phyloP scores from a whole-genome alignment of 2,888 invertebrate genomes.

The Phalangium opilio region DNA sequence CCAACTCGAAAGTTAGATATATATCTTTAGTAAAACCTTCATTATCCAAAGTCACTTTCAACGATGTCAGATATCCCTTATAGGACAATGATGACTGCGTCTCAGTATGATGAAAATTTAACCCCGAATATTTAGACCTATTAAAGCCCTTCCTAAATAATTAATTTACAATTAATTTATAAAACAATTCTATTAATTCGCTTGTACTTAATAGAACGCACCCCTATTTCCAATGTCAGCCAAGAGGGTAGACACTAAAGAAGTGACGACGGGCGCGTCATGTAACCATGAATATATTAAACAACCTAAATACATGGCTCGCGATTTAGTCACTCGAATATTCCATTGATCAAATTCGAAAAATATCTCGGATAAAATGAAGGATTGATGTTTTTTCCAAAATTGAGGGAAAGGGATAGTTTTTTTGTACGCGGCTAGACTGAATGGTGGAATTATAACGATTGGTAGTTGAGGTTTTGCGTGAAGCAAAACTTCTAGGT shows the following conservation, averaged over 20 bases:
- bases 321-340: slow-evolving; percentile 8
- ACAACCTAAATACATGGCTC: slow-evolving; percentile 5
- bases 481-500: too few species aligned
- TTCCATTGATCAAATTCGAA: slow-evolving; percentile 9
- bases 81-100: background rate
- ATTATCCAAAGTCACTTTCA: too few species aligned
- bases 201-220: too few species aligned
- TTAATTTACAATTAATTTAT: too few species aligned
- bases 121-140: background rate
- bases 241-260: too few species aligned
- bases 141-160: background rate
- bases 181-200: too few species aligned
- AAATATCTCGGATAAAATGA: slow-evolving; percentile 5
- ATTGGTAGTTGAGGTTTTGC: slow-evolving; percentile 15
- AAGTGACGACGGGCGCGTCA: too few species aligned
- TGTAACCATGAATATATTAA: slow-evolving; percentile 10
- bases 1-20: too few species aligned
- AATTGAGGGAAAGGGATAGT: slow-evolving; percentile 42
- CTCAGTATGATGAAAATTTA: background rate
- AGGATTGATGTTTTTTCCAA: slow-evolving; percentile 35
- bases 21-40: too few species aligned
- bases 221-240: too few species aligned
- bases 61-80: background rate
- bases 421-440: slow-evolving; percentile 36
- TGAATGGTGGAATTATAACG: slow-evolving; percentile 40